Evolutionary conservation across 2,797 vertebrate genomes (phyloP), one percentile per base, ranked within the genome.

Genomic region (Urocyon cinereoargenteus): DNA sequence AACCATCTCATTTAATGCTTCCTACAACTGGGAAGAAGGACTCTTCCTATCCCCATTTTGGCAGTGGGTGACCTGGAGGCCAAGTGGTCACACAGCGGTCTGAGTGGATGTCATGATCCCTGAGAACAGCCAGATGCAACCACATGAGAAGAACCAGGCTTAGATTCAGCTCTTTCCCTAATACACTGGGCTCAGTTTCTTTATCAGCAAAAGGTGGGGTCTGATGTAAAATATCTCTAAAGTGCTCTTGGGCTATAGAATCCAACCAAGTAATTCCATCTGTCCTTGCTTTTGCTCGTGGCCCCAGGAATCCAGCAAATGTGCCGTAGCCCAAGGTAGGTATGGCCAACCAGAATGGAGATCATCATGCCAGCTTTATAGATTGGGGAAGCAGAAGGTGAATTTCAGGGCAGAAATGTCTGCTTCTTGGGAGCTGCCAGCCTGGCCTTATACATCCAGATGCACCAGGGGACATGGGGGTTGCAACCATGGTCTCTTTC

Each of bases 381-480:
- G n/a, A 40, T 0, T 4, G 57, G 15, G 31, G 84, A 73, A 51
- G 36, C 28, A 55, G 88, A 81, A 83, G 28, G 53, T 26, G 53
- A 83, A 68, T 64, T 78, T 83, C 89, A 49, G 34, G 36, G 84
- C 24, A 51, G 85, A 73, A 49, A 40, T 3, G 11, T 40, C 36
- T 2, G 8, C 26, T 36, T 59, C 36, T 28, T 10, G 75, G 61
- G 14, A 61, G 16, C 12, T 59, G 28, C 28, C 24, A 34, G 36
- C 91, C 51, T 53, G 64, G 26, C 22, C 40, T 15, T 66, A 1
- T 61, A 36, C n/a, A n/a, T n/a, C n/a, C n/a, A 28, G 19, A 4
- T 19, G 1, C 1, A 28, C 75, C 61, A 22, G 40, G 12, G 55
- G 7, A 10, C 9, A 3, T 5, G 45, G 59, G 34, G 8, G 0